Percentiles rank a stretch among this genome's conserved stretches.
phyloP scores from a whole-genome alignment of 2,888 invertebrate species.

The Temnothorax rugatulus region DNA sequence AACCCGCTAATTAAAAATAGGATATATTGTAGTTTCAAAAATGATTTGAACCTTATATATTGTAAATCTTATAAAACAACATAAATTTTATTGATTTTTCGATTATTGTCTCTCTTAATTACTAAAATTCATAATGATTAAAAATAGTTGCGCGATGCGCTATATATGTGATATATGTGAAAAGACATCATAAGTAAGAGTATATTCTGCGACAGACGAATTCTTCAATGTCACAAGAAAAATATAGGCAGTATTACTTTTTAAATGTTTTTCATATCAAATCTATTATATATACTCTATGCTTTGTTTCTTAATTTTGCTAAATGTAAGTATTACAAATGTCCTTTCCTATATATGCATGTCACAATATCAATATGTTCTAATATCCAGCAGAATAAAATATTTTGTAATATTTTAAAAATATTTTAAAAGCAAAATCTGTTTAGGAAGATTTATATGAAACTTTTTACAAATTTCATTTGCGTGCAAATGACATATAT shows the following conservation, averaged over 20 bases:
- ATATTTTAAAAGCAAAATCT: background rate
- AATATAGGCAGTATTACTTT: background rate
- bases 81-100: background rate
- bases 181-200: conserved; percentile 12
- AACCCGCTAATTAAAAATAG: background rate
- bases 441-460: background rate
- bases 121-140: background rate
- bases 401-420: background rate
- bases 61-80: background rate
- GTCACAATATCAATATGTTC: background rate
- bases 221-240: background rate
- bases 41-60: background rate
- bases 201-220: background rate
- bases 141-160: background rate
- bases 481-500: background rate
- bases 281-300: background rate
- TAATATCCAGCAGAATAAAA: background rate
- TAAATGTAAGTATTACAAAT: background rate
- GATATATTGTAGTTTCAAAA: background rate
- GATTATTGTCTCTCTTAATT: background rate
- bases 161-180: background rate
- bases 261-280: background rate
- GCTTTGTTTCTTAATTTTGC: background rate
- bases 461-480: background rate
- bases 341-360: background rate